Conservation (phyloP, 2,797 vertebrate genomes). For the Phylloscopus collybita region DNA sequence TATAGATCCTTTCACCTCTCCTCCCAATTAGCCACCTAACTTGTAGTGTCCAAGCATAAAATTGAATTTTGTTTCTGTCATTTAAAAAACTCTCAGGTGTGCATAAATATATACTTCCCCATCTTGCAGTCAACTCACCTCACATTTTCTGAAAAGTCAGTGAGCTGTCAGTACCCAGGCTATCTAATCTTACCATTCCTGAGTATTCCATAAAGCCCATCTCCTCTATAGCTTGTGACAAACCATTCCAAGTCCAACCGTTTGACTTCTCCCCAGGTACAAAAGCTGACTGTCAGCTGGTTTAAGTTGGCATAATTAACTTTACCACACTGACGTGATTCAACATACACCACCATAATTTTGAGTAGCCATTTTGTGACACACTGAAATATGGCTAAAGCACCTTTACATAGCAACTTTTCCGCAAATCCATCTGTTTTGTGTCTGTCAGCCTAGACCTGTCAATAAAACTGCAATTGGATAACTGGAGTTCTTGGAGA, state of each 20-base stretch:
- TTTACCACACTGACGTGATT: background rate
- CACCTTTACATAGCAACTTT: background rate
- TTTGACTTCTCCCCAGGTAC: background rate
- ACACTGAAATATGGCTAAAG: background rate
- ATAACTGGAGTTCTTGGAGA: background rate
- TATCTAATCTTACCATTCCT: background rate
- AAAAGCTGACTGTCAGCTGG: background rate
- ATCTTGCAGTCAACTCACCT: background rate
- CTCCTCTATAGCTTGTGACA: background rate
- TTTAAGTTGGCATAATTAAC: background rate
- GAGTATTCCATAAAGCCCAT: background rate
- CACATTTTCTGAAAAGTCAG: background rate
- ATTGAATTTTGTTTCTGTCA: background rate
- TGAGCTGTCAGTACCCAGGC: background rate
- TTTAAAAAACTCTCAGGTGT: background rate
- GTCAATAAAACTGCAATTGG: background rate
- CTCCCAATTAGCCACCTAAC: background rate
- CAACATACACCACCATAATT: background rate
- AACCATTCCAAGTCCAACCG: background rate
- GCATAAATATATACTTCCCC: background rate
- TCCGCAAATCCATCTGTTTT: background rate
- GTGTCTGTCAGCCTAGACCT: background rate
- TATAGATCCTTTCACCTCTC: background rate
- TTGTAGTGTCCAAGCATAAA: background rate
- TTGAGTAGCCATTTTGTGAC: background rate